Evolutionary conservation across 2,888 invertebrate species (phyloP), one percentile per base, ranked within the genome.

Genomic region (Orchestes rusci): DNA sequence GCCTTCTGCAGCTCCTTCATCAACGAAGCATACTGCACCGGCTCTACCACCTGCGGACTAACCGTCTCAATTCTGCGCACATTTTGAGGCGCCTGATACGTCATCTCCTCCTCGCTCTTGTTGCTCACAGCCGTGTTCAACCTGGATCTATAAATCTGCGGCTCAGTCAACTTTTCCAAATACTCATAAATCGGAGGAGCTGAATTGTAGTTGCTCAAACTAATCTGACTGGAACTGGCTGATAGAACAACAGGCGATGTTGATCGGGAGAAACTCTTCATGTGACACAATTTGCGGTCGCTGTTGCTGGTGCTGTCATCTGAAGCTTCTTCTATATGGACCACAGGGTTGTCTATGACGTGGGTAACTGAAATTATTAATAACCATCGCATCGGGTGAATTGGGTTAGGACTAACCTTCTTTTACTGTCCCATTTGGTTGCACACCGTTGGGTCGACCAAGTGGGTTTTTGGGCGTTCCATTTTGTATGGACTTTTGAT

Each of bases 251-350:
- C 65, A 5, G 73, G 73, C 5, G 72, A 72, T 23, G 71, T 67
- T 10, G 71, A 69, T 27, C 70, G 61, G 1, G 72, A 72, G 56
- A 73, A 73, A 53, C 72, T 73, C 52, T 69, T 70, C 72, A 73
- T 71, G 56, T 70, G 67, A 54, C 67, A 66, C 48, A 72, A 53
- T 50, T 71, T 70, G 31, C 72, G 61, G 52, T 69, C 68, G 52
- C 67, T 67, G 48, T 67, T 66, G 53, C 65, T 66, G 10, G 59
- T 63, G 52, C 63, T 66, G 40, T 68, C 69, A 51, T 70, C 70
- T 7, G 68, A 68, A 15, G 67, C 69, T 52, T 69, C 69, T 51
- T 70, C 70, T 20, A 70, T 61, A 44, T 68, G 68, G n/a, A 70
- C 69, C 18, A 67, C 65, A 2, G 70, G 70, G 48, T 68, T 69